Evolutionary conservation across 2,797 vertebrate genomes (phyloP).

Genomic region (Syndactyla subalaris): DNA sequence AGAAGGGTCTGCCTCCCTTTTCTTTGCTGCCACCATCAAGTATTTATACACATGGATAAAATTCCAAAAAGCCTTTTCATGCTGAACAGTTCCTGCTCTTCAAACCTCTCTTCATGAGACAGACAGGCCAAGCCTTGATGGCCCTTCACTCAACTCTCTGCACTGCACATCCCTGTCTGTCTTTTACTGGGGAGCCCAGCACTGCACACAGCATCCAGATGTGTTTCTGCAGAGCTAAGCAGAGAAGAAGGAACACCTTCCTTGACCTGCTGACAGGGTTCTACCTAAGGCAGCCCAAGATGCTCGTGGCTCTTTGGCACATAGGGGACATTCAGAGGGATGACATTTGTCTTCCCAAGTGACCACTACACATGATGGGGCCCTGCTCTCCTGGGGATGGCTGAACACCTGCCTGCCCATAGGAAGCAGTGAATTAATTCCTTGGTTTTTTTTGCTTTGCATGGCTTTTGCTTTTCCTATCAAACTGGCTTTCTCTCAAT

Average conservation of each 20-base stretch:
- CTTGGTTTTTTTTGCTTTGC: background rate
- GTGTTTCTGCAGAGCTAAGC: background rate
- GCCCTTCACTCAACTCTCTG: background rate
- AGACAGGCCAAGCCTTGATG: background rate
- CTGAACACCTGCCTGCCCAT: background rate
- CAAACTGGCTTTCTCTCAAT: background rate
- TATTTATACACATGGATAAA: background rate
- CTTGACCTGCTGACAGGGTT: background rate
- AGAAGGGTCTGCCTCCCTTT: background rate
- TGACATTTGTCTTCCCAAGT: background rate
- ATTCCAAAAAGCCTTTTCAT: background rate
- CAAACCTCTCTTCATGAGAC: background rate
- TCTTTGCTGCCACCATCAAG: background rate
- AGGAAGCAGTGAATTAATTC: background rate
- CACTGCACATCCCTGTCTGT: background rate
- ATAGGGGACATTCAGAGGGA: background rate
- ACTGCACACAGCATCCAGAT: background rate
- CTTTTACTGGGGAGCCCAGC: background rate
- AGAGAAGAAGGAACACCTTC: background rate
- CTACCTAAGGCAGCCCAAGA: background rate
- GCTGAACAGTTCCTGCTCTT: background rate
- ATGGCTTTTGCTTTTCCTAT: background rate
- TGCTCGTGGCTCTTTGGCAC: background rate
- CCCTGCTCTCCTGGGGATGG: background rate
- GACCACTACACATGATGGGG: rapidly evolving